Evolutionary conservation across 2,113 vertebrate species (phyloP).

Genomic region (Balaenoptera acutorostrata): DNA sequence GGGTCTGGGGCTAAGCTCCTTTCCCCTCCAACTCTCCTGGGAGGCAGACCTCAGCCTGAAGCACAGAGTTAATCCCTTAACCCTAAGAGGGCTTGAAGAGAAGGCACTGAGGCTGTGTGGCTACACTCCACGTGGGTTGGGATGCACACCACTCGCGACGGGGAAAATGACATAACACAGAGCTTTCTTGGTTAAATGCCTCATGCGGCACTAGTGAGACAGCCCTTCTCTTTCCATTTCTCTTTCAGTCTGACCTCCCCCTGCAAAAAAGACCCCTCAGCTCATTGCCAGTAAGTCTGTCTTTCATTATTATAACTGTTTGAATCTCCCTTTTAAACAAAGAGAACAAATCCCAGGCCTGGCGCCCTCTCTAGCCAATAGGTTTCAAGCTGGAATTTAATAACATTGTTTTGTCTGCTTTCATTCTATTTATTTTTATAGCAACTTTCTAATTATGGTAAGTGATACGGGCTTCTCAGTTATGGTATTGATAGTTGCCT

Average conservation of each 20-base stretch:
- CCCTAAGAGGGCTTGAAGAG: not conserved
- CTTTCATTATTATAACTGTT: not conserved
- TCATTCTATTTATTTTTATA: not conserved
- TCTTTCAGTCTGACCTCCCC: not conserved
- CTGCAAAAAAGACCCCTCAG: not conserved
- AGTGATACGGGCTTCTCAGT: not conserved
- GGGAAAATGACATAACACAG: not conserved
- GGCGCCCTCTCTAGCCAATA: fast-evolving
- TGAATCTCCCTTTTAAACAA: not conserved
- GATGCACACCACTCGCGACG: not conserved
- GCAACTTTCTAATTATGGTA: not conserved
- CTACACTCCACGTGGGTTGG: fast-evolving
- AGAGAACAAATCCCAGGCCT: not conserved
- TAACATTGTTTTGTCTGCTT: not conserved
- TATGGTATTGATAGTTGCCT: not conserved
- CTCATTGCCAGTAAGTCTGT: not conserved
- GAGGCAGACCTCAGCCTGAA: not conserved
- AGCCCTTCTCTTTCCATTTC: not conserved
- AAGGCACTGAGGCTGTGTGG: not conserved
- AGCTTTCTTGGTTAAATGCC: not conserved
- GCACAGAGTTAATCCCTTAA: not conserved
- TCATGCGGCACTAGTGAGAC: not conserved
- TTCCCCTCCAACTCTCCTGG: not conserved
- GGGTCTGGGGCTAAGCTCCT: not conserved
- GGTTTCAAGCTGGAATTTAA: not conserved